phyloP scores from a whole-genome alignment of 2,797 vertebrate species.

The Setipinna tenuifilis region DNA sequence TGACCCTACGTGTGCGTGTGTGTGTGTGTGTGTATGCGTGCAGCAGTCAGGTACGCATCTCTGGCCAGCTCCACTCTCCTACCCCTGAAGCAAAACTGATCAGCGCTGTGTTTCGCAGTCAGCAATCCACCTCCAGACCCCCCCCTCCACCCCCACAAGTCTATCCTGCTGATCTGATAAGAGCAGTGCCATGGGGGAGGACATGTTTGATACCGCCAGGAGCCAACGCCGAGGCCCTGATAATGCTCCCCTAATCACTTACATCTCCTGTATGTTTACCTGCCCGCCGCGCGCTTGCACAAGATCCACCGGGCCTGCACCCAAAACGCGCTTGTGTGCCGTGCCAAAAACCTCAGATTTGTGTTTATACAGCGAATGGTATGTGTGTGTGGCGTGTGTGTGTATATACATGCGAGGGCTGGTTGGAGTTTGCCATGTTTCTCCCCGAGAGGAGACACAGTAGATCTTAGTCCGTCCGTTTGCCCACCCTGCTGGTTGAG shows the following conservation, averaged over 20 bases:
- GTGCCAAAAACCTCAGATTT: not conserved
- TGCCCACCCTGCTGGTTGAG: not conserved
- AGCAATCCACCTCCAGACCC: not conserved
- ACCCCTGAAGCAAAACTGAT: not conserved
- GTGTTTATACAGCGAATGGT: not conserved
- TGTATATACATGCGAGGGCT: not conserved
- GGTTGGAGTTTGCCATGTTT: not conserved
- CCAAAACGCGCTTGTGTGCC: not conserved
- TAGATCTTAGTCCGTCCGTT: not conserved
- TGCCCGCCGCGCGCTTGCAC: not conserved
- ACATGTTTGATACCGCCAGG: conserved; percentile 6
- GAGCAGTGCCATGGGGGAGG: not conserved
- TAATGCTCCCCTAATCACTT: not conserved
- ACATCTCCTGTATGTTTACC: conserved; percentile 7
- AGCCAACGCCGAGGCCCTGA: not conserved
- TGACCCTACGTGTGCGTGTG: not conserved
- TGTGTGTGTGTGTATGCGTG: not conserved
- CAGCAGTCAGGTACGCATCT: not conserved
- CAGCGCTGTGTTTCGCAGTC: not conserved
- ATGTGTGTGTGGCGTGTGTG: conserved; percentile 1
- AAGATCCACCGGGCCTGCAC: not conserved
- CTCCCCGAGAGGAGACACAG: not conserved
- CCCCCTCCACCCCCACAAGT: not conserved
- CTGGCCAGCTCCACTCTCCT: not conserved
- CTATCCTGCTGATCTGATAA: conserved; percentile 10